Base-by-base conservation (phyloP, 1,140 invertebrate genomes). In the Carcinoscorpius rotundicauda region DNA sequence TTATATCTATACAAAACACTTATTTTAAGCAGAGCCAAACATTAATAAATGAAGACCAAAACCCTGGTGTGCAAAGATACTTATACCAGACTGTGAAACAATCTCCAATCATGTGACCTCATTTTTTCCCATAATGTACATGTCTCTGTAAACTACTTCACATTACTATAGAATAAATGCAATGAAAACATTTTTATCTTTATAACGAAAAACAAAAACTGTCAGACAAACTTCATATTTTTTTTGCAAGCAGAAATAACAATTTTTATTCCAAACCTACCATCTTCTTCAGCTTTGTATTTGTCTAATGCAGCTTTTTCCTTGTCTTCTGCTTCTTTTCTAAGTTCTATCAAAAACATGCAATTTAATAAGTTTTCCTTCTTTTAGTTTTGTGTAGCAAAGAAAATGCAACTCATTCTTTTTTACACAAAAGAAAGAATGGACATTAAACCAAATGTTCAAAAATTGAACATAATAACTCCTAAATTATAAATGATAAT, bases 251-350 rank as follows among this genome's bases (percentile, higher is more conserved):
- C 49, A 6, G 57, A 64, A 48, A 60, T 11, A n/a, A 49, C 56
- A n/a, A 11, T n/a, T 6, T 6, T 68, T 62, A 29, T 9, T 58
- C 49, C 51, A 55, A 60, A 61, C 50, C 58, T 70, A 69, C 70
- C 69, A 70, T 64, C 72, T 61, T 67, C 68, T 64, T n/a, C 68
- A 10, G 48, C 29, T 60, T 64, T 73, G 56, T 66, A 51, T 60
- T 56, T 52, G 55, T 61, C 57, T 52, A 65, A 52, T 29, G 50
- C 63, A 50, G 60, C 51, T 29, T 64, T 65, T 53, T 84, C 77
- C 93, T 91, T 63, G 82, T 79, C 82, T 78, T 93, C 90, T 3
- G 84, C 82, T 65, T 82, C 78, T 69, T 81, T 82, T 78, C 93
- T 91, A 0, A 87, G 69, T 6, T 77, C 68, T 69, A 62, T 48